Base-by-base conservation (phyloP, 2,113 vertebrate species). In the Oreocharis arfaki region DNA sequence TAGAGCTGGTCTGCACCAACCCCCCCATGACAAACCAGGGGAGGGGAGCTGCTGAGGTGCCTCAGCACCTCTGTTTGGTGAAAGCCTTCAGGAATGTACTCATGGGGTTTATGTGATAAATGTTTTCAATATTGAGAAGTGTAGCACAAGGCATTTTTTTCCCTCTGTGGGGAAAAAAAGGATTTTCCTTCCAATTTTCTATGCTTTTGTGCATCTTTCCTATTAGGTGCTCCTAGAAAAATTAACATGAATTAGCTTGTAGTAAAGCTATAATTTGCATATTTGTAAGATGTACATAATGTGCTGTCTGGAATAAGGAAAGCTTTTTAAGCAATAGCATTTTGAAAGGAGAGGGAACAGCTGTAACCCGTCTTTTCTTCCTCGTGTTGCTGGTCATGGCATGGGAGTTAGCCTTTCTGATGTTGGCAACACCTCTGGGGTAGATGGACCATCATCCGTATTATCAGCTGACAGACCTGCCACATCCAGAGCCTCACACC, bases 351-450 rank as follows among this genome's bases (percentile, higher is more conserved):
- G 8, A 64, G 33, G 27, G 18, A 33, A 17, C 35, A 64, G 22
- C 7, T 52, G 17, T 33, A 52, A 59, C 19, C 8, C 26, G 19
- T 33, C 7, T 46, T 63, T 57, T 63, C 9, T 75, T 69, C 35
- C 16, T 63, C 0, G 0, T 47, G 55, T n/a, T 63, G 33, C 9
- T 24, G 30, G 18, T 46, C 21, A 24, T 47, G 44, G 42, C 13
- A 28, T 0, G 0, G 15, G 9, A 4, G 2, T 19, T 52, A 22
- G 13, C 16, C 32, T 49, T 85, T 85, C 56, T 70, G 30, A 19
- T 8, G 9, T 5, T 30, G 50, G 30, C n/a, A 75, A 19, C 39
- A 14, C 3, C 21, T 75, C 26, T 69, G 21, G 18, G 28, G 5
- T 28, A 57, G 26, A 20, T 69, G 37, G 26, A 32, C 35, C 14